phyloP scores from a whole-genome alignment of 35 echinoderm and acorn worm species.

The Chiridota heheva region DNA sequence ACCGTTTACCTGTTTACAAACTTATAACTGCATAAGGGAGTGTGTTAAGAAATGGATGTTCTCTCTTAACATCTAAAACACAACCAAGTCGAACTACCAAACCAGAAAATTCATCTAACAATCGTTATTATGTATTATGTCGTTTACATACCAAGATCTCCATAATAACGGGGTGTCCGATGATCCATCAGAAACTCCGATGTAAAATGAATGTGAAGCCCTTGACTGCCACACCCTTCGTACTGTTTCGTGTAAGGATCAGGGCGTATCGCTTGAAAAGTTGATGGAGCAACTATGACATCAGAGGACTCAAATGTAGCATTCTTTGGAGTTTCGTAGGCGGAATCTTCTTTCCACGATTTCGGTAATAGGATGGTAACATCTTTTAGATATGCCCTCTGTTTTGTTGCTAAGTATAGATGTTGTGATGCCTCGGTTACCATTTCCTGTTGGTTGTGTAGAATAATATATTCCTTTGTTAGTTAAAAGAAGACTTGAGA shows the following conservation, averaged over 20 bases:
- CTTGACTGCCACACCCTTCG: constrained; percentile 60
- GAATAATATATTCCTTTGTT: too few relatives aligned
- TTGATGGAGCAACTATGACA: constrained; percentile 56
- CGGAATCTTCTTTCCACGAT: constrained; percentile 34
- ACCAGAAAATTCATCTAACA: too few relatives aligned
- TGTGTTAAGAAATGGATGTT: too few relatives aligned
- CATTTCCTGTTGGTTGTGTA: too few relatives aligned
- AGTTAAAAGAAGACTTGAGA: too few relatives aligned
- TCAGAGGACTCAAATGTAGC: constrained; percentile 64
- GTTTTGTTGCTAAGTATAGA: constrained; percentile 61
- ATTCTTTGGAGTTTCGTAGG: constrained; percentile 32
- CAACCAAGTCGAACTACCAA: too few relatives aligned
- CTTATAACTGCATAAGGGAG: too few relatives aligned
- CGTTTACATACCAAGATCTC: constrained; percentile 60
- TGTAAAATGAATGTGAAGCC: constrained; percentile 63
- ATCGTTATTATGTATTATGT: too few relatives aligned
- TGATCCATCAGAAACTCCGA: constrained; percentile 32
- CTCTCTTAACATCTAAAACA: too few relatives aligned
- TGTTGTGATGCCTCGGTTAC: constrained; percentile 46
- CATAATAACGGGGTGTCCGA: constrained; percentile 32
- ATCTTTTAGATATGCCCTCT: constrained; percentile 50
- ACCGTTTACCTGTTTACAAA: too few relatives aligned
- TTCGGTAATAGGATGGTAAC: constrained; percentile 70
- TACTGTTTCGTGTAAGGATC: constrained; percentile 67
- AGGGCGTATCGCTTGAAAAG: constrained; percentile 51